These are phyloP conservation scores for Eupithecia vulgata DNA, from an alignment of 2,888 invertebrate species.

Conservation along the genomic window DNA sequence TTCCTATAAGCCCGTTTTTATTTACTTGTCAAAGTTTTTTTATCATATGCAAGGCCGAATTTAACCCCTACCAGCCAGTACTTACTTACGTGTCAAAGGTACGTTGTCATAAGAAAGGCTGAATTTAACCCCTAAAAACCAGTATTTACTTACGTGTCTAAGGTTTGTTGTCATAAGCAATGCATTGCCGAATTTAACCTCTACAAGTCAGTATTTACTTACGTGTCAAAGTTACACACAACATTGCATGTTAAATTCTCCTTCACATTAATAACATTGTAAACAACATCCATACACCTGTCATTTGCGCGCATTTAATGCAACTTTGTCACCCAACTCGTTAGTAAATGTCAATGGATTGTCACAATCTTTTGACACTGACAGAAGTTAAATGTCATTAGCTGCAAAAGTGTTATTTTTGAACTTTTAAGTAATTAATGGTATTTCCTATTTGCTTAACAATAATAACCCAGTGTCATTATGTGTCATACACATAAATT, in stretches of 20 bases:
- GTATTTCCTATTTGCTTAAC: neutral
- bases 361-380: conserved; percentile 33
- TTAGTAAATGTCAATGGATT: conserved; percentile 51
- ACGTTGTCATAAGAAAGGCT: conserved; percentile 13
- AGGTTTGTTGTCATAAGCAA: neutral
- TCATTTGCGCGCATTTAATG: conserved; percentile 53
- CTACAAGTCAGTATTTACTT: conserved; percentile 18
- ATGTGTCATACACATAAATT: neutral
- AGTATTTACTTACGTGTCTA: conserved; percentile 13
- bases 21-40: no score
- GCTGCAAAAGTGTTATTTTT: neutral
- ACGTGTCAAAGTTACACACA: conserved; percentile 13
- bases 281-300: conserved; percentile 53
- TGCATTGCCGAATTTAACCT: neutral
- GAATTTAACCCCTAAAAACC: conserved; percentile 15
- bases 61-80: no score
- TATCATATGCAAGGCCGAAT: no score
- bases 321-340: conserved; percentile 45
- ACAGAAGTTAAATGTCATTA: conserved; percentile 11
- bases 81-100: no score
- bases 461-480: neutral
- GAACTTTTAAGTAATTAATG: neutral
- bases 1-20: no score
- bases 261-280: conserved; percentile 37
- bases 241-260: conserved; percentile 20